These are phyloP conservation scores for Eospalax fontanierii DNA, from an alignment of 2,797 vertebrate species.

Conservation along the genomic window DNA sequence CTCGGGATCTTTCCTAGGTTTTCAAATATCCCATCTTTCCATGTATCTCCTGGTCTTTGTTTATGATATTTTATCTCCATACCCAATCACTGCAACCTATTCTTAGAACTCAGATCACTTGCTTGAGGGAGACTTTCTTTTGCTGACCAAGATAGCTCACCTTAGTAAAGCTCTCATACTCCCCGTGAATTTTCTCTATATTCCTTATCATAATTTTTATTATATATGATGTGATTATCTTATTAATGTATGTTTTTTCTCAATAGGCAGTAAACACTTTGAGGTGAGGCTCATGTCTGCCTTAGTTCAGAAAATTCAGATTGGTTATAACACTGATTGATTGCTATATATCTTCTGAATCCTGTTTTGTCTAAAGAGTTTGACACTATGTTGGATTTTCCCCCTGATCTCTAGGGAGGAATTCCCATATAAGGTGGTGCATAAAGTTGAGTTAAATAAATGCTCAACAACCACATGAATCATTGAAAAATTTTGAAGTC, in stretches of 20 bases:
- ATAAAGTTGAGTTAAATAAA: slow-evolving; percentile 5
- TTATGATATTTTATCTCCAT: not conserved
- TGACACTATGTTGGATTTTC: not conserved
- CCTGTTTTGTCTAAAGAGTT: not conserved
- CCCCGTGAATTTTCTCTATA: not conserved
- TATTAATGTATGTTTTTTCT: not conserved
- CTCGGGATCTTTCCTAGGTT: not conserved
- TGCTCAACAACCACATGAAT: not conserved
- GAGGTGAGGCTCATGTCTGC: not conserved
- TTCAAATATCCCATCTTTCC: not conserved
- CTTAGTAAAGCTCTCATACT: not conserved
- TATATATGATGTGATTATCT: not conserved
- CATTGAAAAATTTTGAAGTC: not conserved
- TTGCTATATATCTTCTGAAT: not conserved
- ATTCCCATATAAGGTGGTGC: not conserved
- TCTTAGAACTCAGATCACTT: not conserved
- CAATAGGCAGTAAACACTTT: not conserved
- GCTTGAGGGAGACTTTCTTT: not conserved
- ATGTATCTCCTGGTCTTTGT: not conserved
- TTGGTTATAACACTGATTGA: not conserved
- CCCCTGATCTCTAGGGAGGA: not conserved
- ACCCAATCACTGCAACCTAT: not conserved
- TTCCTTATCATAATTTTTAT: not conserved
- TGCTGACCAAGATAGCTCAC: not conserved
- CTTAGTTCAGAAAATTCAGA: not conserved